Conservation (phyloP, 2,113 vertebrate genomes). For the Myrmophylax atrothorax region DNA sequence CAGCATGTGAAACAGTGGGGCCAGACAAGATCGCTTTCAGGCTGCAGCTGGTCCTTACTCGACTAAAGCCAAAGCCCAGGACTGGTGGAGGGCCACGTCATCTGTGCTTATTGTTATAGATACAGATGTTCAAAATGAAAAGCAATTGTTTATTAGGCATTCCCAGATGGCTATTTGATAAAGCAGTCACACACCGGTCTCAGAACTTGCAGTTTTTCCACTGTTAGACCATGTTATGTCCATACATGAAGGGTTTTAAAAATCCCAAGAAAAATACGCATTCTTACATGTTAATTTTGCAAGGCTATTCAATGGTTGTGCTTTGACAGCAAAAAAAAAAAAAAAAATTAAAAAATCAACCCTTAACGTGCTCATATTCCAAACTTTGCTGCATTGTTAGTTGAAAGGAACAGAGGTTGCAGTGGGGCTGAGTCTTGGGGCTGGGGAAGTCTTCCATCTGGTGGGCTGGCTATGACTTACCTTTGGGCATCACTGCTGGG, state of each 20-base stretch:
- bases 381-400: not conserved
- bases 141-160: not conserved
- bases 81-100: not conserved
- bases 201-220: not conserved
- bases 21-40: not conserved
- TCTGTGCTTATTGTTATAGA: not conserved
- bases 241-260: not conserved
- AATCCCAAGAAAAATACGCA: not conserved
- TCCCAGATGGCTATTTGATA: not conserved
- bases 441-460: not conserved
- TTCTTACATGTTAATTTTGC: not conserved
- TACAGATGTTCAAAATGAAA: slow-evolving; percentile 25
- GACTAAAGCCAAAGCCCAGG: not conserved
- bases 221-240: not conserved
- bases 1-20: not conserved
- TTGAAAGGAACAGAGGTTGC: not conserved
- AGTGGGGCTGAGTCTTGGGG: not conserved
- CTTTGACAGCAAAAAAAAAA: not conserved
- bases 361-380: not conserved
- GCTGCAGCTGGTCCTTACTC: not conserved
- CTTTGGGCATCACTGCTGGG: not conserved
- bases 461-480: not conserved
- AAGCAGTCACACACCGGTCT: not conserved
- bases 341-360: not conserved
- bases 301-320: accelerated